These are phyloP conservation scores for Apis cerana DNA, from an alignment of 1,140 invertebrate genomes.

Conservation along the genomic window DNA sequence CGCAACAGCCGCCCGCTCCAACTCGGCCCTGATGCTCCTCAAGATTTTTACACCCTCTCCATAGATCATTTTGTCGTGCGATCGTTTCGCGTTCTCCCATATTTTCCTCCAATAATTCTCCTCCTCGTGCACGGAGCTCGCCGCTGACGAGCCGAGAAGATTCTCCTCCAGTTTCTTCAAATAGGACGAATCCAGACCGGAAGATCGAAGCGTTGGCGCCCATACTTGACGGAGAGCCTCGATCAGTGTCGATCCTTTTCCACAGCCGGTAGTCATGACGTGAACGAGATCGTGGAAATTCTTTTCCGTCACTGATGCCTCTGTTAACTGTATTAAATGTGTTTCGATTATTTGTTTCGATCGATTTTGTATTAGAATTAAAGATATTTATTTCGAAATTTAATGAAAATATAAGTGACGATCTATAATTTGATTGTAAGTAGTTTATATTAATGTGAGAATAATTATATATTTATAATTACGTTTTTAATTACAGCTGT, in stretches of 20 bases:
- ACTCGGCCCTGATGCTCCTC: constrained; percentile 72
- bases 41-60: constrained; percentile 66
- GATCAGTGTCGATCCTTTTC: constrained; percentile 66
- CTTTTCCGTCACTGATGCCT: constrained; percentile 69
- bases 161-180: constrained; percentile 75
- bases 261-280: constrained; percentile 72
- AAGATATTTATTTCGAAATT: too few species aligned
- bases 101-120: constrained; percentile 71
- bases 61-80: constrained; percentile 69
- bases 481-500: too few species aligned
- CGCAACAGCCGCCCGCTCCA: constrained; percentile 73
- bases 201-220: constrained; percentile 71
- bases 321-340: constrained; percentile 60
- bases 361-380: too few species aligned
- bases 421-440: too few species aligned
- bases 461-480: too few species aligned
- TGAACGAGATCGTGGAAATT: constrained; percentile 78
- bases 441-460: too few species aligned
- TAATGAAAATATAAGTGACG: too few species aligned
- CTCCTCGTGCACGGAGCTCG: constrained; percentile 71
- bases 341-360: too few species aligned
- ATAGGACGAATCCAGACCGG: constrained; percentile 65
- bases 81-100: constrained; percentile 61
- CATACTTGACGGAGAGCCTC: constrained; percentile 77
- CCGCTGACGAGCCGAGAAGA: constrained; percentile 68